Base-by-base conservation (phyloP, 2,888 invertebrate genomes). In the Heliconius aoede region DNA sequence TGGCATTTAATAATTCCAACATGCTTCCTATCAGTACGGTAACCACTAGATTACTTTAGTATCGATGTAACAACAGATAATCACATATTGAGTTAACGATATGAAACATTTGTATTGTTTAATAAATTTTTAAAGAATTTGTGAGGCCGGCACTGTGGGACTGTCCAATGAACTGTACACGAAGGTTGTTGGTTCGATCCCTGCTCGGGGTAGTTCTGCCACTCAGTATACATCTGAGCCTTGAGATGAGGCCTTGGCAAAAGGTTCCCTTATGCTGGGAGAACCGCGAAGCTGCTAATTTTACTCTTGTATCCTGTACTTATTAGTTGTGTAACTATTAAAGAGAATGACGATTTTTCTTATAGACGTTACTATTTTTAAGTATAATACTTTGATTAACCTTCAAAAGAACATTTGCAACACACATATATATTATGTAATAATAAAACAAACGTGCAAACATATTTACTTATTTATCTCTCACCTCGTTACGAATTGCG, bases 21-120 rank as follows among this genome's bases (percentile, higher is more conserved):
- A 13, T 73, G 60, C 24, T 60, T 61, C 55, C 61, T 78, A 65
- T 76, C 69, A 46, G 71, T 64, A 71, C 71, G 60, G 74, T 32
- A 65, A 71, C 58, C 62, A 62, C 28, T 76, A 58, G 76, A 68
- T 74, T 68, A 69, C 55, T 13, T 67, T 65, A 79, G 67, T 69
- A 77, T 75, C 76, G 62, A 75, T 76, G 61, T 73, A 81, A 79
- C 80, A 80, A 74, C 79, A 46, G 86, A 87, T 88, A 86, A 84
- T 32, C 60, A 76, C 80, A 84, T 88, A 87, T 86, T 87, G 84
- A 86, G 88, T 88, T 90, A 89, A 88, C 87, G 80, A 24, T 36
- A 32, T 24, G 15, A 28, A 40, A 18, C 30, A 55, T 69, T 55
- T 55, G 51, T 55, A 30, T 15, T 28, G 30, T n/a, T 69, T n/a